Base-by-base conservation (phyloP, 2,888 invertebrate genomes). In the Scaptomyza reducta region DNA sequence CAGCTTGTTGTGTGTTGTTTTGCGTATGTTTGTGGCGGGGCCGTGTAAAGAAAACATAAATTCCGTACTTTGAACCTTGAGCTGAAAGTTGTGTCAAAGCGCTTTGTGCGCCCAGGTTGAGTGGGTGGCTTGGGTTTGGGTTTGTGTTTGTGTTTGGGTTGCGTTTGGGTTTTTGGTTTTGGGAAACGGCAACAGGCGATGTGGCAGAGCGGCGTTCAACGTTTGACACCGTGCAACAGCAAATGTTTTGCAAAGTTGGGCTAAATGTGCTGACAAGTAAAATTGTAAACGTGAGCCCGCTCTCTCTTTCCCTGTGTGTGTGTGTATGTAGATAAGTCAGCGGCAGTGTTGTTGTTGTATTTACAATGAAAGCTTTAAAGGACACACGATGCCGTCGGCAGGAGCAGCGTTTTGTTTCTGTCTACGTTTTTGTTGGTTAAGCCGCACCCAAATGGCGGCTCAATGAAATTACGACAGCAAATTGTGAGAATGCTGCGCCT, bases 1-100 rank as follows among this genome's bases (percentile, higher is more conserved):
- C n/a, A n/a, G n/a, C n/a, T n/a, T n/a, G 47, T 49, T 38, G n/a
- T 51, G 42, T 55, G 42, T 50, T 55, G 57, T 70, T 77, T 74
- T 70, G 69, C 69, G 62, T 73, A 55, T 67, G 73, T 70, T 70
- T 74, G 74, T 60, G 74, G 65, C 60, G 55, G 74, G 35, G 42
- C 63, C 73, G 73, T 77, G 68, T 55, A 75, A 79, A 71, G 77
- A 79, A 77, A 77, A 68, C 77, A 79, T 77, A 77, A 77, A 77
- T 77, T 77, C 77, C 77, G 77, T 79, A 77, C 77, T 77, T 77
- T 77, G 77, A 77, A 77, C 77, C 77, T 77, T 75, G 76, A 77
- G 68, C 66, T 79, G 62, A 75, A 77, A 79, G 76, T 79, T 77
- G 77, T 75, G 79, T 77, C 80, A 71, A 66, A 79, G 71, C 71